Base-by-base conservation (phyloP, 2,797 vertebrate genomes). In the Micrastur ruficollis region DNA sequence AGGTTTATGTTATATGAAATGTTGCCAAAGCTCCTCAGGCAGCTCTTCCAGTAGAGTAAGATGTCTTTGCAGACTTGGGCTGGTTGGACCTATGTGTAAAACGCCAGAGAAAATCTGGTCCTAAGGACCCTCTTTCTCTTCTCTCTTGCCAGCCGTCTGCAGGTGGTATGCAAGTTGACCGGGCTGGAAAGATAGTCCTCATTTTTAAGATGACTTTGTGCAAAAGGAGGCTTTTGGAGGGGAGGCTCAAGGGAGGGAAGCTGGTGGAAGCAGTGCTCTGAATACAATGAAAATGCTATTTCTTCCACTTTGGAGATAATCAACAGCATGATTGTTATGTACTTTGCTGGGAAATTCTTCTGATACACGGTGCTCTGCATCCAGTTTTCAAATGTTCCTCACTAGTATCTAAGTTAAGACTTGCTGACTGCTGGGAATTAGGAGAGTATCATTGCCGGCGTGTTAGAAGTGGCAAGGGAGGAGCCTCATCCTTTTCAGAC, bases 11-110 rank as follows among this genome's bases (percentile, higher is more conserved):
- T 72, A 12, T 58, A 23, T 52, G 58, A 94, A 81, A 75, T 11
- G 29, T 72, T 94, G 88, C 90, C 85, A 93, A 18, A 79, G 73
- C 52, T 95, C 62, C 81, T 86, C 71, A 58, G 90, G 85, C 80
- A 70, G 58, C 36, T 66, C 42, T 94, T 94, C 76, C 59, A 42
- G 70, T 79, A 73, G 55, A 90, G 74, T 87, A 76, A 94, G 22
- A 67, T 86, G 66, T 13, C 47, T 93, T n/a, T 85, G 74, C 89
- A 87, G 63, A 53, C 63, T 85, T 62, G 74, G 34, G 70, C 40
- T 92, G 34, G 11, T 70, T 86, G 86, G 62, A 47, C 47, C 66
- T 86, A 8, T 31, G 78, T 18, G 17, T 44, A 44, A 44, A 44
- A 63, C 0, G 0, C 47, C 76, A 70, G 71, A 86, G 70, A 75